A percentile compares a stretch with the other conserved stretches of the same genome.
Conservation (phyloP, 1,140 invertebrate genomes). For the Brachionus rotundiformis region DNA sequence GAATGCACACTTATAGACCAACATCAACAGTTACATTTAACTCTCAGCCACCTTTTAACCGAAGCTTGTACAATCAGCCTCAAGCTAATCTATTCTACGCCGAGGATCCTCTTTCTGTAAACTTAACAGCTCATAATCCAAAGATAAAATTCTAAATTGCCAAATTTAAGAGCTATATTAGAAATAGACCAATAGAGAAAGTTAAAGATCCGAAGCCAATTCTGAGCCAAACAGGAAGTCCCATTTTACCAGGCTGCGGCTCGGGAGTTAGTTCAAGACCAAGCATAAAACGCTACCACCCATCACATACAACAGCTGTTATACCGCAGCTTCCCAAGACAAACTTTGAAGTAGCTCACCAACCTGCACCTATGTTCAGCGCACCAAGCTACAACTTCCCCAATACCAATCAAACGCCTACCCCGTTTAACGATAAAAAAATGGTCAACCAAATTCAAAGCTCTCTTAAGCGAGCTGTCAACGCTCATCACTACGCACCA, state of each 20-base stretch:
- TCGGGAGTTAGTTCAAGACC: not conserved
- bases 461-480: conserved; percentile 48
- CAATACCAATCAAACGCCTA: not conserved
- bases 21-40: not conserved
- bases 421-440: conserved; percentile 31
- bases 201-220: conserved; percentile 46
- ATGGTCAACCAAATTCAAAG: conserved; percentile 53
- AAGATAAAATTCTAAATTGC: not conserved
- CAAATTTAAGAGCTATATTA: conserved; percentile 15
- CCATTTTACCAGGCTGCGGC: conserved; percentile 22
- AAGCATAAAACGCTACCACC: conserved; percentile 15
- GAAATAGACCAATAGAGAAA: conserved; percentile 49
- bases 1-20: conserved; percentile 22
- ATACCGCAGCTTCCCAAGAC: not conserved
- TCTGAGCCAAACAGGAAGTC: conserved; percentile 50
- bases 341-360: not conserved
- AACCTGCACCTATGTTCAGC: not conserved
- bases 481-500: not conserved
- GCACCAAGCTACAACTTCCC: not conserved
- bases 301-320: conserved; percentile 12
- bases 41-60: conserved; percentile 8
- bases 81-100: conserved; percentile 12
- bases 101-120: conserved; percentile 49
- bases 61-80: conserved; percentile 16
- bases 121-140: too few species aligned